These are phyloP conservation scores for Drosophila rufa DNA, from an alignment of 1,140 invertebrate genomes.

Conservation along the genomic window DNA sequence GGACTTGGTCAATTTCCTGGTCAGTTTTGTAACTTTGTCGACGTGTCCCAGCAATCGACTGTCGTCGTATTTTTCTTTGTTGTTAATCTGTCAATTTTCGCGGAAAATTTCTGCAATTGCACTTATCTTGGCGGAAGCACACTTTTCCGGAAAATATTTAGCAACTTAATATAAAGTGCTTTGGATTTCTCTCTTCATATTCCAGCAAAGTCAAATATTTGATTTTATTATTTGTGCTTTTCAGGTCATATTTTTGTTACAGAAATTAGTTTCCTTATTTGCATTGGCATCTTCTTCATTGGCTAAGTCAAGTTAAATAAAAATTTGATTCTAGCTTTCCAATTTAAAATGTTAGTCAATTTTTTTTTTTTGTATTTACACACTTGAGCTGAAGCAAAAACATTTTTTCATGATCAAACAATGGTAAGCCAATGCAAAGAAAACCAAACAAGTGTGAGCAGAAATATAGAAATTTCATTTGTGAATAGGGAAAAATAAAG, in stretches of 20 bases:
- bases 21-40: constrained; percentile 57
- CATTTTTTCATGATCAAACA: not conserved
- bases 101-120: constrained; percentile 15
- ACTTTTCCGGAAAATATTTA: constrained; percentile 9
- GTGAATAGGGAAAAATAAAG: not conserved
- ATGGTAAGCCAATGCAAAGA: constrained; percentile 9
- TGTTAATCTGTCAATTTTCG: constrained; percentile 44
- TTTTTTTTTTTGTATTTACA: not conserved
- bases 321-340: not conserved
- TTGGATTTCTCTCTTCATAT: not conserved
- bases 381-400: not conserved
- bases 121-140: constrained; percentile 4
- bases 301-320: not conserved
- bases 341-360: not conserved
- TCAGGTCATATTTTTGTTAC: not conserved
- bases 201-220: not conserved
- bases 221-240: not conserved
- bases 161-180: not conserved
- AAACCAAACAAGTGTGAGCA: constrained; percentile 1
- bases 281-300: not conserved
- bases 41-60: constrained; percentile 62
- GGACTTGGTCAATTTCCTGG: constrained; percentile 71
- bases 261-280: constrained; percentile 5
- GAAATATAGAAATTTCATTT: not conserved
- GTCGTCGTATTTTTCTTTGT: constrained; percentile 10